phyloP scores from a whole-genome alignment of 2,888 invertebrate genomes.

The Andrena haemorrhoa region DNA sequence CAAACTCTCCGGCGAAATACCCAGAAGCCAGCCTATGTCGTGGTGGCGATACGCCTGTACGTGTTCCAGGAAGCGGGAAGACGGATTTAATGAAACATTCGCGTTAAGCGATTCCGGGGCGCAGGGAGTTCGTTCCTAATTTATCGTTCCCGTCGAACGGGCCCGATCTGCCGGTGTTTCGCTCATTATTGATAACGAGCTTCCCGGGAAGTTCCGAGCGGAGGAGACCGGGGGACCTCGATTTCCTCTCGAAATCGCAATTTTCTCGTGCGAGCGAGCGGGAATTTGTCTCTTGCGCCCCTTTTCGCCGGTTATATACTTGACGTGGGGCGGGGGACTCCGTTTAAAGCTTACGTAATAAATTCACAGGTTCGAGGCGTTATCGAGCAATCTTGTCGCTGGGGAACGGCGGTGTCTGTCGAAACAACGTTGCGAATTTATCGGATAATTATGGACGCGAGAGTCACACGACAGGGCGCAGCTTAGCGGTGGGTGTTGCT shows the following conservation, averaged over 20 bases:
- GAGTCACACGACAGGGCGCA: background rate
- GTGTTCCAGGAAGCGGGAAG: constrained; percentile 12
- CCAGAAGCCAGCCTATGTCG: constrained; percentile 10
- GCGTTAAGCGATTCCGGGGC: background rate
- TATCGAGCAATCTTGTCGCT: background rate
- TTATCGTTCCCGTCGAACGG: constrained; percentile 28
- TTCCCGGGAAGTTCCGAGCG: constrained; percentile 12
- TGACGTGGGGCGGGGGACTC: background rate
- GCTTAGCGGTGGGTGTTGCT: background rate
- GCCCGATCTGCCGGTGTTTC: constrained; percentile 27
- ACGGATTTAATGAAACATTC: constrained; percentile 23
- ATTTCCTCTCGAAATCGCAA: constrained; percentile 40
- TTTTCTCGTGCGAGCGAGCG: constrained; percentile 26
- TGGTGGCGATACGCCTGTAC: background rate
- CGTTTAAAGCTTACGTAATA: constrained; percentile 18
- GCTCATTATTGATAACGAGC: constrained; percentile 35
- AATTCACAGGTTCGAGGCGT: constrained; percentile 3
- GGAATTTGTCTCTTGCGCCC: constrained; percentile 16
- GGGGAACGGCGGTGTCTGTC: background rate
- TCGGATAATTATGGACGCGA: background rate
- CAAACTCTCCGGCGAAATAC: background rate
- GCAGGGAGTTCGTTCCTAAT: background rate
- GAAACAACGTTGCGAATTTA: constrained; percentile 1
- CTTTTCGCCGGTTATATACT: background rate
- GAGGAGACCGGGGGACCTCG: background rate